Base-by-base conservation (phyloP, 2,113 vertebrate species). In the Caranx ignobilis region DNA sequence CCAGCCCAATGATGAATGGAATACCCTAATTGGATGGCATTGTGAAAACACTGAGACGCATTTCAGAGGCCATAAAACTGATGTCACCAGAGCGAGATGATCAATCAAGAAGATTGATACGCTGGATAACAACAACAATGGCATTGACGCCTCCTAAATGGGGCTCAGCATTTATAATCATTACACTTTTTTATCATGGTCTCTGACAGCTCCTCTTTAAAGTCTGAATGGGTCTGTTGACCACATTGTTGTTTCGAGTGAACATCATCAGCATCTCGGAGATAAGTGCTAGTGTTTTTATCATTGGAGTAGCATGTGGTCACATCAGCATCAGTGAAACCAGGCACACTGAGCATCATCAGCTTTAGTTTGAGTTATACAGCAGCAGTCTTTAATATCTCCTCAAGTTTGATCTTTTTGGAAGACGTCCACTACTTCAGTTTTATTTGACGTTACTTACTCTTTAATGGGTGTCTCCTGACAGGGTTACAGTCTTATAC, bases 71-170 rank as follows among this genome's bases (percentile, higher is more conserved):
- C 92, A 93, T 94, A 92, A 93, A 94, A 94, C 88, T 88, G 88
- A 92, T 94, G 90, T 90, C 89, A 91, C 90, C 81, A 19, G 89
- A 90, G 91, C 72, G 80, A 61, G 84, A 87, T 89, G 91, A 95
- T 95, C 94, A 94, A 95, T 95, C 95, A 95, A 92, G 84, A 94
- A 91, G 95, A 95, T 93, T 93, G 89, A 93, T 92, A 84, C 65
- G 83, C 87, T 84, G 93, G 92, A 91, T 92, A 93, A 92, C 91
- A 91, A 89, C 90, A 93, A 94, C 92, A 90, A 90, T 93, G 91
- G 91, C 87, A 90, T 90, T 86, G 93, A 90, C 83, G 82, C 88
- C 92, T 90, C 86, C 85, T 91, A 90, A 92, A 94, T 92, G 90
- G 87, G 71, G 83, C 88, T 84, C 50, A 81, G 90, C 90, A 88